These are phyloP conservation scores for Geotrypetes seraphini DNA, from an alignment of 2,797 vertebrate species.

Conservation along the genomic window DNA sequence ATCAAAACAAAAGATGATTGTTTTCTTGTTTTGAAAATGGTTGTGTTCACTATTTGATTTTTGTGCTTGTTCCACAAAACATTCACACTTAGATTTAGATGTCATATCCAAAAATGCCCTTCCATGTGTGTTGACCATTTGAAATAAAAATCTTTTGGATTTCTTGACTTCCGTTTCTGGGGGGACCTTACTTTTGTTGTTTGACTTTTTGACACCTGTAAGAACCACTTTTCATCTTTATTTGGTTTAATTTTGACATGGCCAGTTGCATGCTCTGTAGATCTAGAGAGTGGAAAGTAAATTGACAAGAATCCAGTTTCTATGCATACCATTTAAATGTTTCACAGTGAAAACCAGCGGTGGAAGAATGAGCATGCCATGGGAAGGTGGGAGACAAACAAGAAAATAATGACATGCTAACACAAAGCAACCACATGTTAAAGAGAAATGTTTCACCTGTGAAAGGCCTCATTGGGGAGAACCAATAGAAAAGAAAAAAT, in stretches of 20 bases:
- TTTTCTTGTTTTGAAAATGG: too few relatives aligned
- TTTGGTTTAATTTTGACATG: conserved; percentile 10
- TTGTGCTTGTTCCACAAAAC: too few relatives aligned
- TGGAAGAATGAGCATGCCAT: conserved; percentile 56
- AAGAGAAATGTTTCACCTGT: conserved; percentile 34
- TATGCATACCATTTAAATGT: conserved; percentile 47
- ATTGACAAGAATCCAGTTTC: conserved; percentile 56
- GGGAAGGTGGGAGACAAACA: conserved; percentile 49
- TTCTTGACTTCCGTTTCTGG: too few relatives aligned
- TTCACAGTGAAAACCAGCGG: conserved; percentile 42
- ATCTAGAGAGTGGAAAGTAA: conserved; percentile 50
- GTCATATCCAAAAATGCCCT: too few relatives aligned
- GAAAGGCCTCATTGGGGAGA: conserved; percentile 1
- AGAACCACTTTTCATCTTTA: too few relatives aligned
- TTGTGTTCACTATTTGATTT: too few relatives aligned
- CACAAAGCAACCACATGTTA: conserved; percentile 42
- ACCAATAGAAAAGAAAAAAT: conserved; percentile 31
- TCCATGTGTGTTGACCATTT: too few relatives aligned
- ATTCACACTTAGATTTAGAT: too few relatives aligned
- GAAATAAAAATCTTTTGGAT: too few relatives aligned
- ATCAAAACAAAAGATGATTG: too few relatives aligned
- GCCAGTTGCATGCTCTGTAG: background rate
- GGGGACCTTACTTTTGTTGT: too few relatives aligned
- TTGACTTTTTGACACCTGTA: too few relatives aligned
- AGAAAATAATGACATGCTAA: conserved; percentile 22